Base-by-base conservation (phyloP, 2,888 invertebrate genomes). In the Athrips mouffetella region DNA sequence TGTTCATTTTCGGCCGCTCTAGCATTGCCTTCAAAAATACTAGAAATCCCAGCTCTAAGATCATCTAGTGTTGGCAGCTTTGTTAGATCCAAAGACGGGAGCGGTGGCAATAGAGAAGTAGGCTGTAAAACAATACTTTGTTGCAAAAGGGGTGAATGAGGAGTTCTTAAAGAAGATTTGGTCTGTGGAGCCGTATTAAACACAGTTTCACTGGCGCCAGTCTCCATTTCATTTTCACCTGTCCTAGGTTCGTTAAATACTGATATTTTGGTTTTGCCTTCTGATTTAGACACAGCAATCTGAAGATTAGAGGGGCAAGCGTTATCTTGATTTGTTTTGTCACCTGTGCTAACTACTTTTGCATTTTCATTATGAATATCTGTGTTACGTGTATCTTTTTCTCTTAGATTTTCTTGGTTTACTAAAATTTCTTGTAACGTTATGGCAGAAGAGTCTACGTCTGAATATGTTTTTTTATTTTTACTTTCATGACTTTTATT, bases 121-220 rank as follows among this genome's bases (percentile, higher is more conserved):
- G 40, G 40, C 21, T 40, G 40, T 15, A 40, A 15, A 20, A 62
- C 50, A 47, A 62, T 49, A 35, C 57, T 49, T 45, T 61, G 55
- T 18, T 56, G 44, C 2, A 57, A 49, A 18, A 59, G 21, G 8
- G 65, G 48, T 18, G 62, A 52, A 10, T 44, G 48, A 6, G 60
- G 42, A 15, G 51, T 54, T 6, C 47, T 52, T 25, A 58, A 41
- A 15, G 57, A 44, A 18, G 58, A 47, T 3, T 55, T 42, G 47
- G 55, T 46, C 47, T 53, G 27, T 39, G 64, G 52, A 41, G 64
- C 27, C 42, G 50, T 59, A 33, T 60, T 65, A 11, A 59, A 48
- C 33, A 68, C 33, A 11, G 68, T 54, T 49, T 73, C 67, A 60
- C 80, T 83, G 2, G 76, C 73, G 4, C 13, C 44, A 11, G 31